Percentiles rank a stretch among this genome's conserved stretches.
Conservation (phyloP, 1,140 invertebrate species). For the Phocides pigmalion region DNA sequence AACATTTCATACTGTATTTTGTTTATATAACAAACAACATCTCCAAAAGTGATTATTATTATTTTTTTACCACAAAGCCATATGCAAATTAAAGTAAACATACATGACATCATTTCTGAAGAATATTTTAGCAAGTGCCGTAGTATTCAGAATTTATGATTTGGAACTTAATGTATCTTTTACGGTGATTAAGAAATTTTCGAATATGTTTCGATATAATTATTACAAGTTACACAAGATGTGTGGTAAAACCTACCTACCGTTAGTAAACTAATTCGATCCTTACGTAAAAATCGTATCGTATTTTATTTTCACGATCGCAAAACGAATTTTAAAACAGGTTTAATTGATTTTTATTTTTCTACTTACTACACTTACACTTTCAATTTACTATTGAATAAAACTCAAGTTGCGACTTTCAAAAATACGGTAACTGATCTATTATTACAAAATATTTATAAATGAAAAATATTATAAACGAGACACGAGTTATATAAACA, state of each 20-base stretch:
- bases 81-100: too few species aligned
- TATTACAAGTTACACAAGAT: conserved; percentile 37
- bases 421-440: too few species aligned
- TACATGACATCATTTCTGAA: background rate
- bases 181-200: conserved; percentile 36
- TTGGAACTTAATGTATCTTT: conserved; percentile 32
- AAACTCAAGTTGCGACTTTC: too few species aligned
- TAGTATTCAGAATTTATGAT: conserved; percentile 30
- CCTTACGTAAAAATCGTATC: conserved; percentile 40
- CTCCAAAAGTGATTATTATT: too few species aligned
- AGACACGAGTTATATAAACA: too few species aligned
- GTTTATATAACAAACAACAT: too few species aligned
- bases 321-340: background rate
- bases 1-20: too few species aligned
- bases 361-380: background rate
- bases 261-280: conserved; percentile 22
- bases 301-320: background rate
- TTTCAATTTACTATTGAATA: too few species aligned
- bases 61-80: too few species aligned
- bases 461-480: too few species aligned
- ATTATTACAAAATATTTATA: background rate
- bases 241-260: conserved; percentile 31
- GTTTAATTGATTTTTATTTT: background rate
- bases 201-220: conserved; percentile 35
- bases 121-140: conserved; percentile 23